Evolutionary conservation across 1,140 invertebrate genomes (phyloP).

Genomic region (Portunus trituberculatus): DNA sequence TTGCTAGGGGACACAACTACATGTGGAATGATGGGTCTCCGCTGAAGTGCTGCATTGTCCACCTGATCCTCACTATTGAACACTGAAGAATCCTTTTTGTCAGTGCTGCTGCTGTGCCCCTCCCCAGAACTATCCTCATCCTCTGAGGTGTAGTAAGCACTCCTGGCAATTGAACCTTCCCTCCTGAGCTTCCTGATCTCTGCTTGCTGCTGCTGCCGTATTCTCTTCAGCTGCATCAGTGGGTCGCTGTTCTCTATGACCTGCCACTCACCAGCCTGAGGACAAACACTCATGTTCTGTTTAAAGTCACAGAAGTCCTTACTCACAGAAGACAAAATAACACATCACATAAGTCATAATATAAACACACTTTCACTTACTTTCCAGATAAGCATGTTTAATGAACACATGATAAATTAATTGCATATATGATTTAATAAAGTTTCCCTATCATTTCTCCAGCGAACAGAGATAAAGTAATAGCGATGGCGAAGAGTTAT

Average conservation of each 20-base stretch:
- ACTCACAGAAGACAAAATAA: background rate
- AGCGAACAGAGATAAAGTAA: no score
- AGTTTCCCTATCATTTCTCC: no score
- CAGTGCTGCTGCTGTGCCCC: background rate
- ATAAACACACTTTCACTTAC: no score
- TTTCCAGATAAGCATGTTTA: no score
- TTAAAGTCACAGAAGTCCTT: background rate
- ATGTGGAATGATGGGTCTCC: background rate
- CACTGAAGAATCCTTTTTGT: background rate
- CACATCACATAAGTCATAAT: no score
- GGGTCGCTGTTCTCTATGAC: constrained; percentile 46
- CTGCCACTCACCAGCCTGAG: constrained; percentile 51
- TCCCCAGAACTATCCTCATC: constrained; percentile 25
- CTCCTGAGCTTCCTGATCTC: constrained; percentile 53
- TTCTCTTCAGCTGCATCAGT: constrained; percentile 56
- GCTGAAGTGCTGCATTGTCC: background rate
- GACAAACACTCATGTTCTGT: background rate
- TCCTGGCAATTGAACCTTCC: constrained; percentile 46
- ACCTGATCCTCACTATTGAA: background rate
- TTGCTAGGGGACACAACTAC: background rate
- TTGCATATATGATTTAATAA: no score
- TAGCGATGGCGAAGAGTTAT: background rate
- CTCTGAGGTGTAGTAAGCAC: constrained; percentile 49
- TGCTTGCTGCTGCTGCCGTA: constrained; percentile 42
- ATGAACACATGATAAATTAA: no score